Evolutionary conservation across 2,888 invertebrate genomes (phyloP).

Genomic region (Meteorus colon): DNA sequence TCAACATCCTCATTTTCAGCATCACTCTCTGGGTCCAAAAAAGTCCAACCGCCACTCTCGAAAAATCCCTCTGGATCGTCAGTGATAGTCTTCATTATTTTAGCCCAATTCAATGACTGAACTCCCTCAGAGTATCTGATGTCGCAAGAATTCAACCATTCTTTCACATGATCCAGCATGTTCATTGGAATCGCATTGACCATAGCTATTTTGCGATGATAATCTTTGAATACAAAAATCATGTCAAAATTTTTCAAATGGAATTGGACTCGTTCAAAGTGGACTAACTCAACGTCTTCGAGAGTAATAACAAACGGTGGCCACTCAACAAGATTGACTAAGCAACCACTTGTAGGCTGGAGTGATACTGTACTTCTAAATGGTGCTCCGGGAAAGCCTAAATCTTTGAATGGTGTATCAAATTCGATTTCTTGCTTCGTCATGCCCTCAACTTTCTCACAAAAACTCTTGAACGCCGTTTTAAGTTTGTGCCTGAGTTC

Average conservation of each 20-base stretch:
- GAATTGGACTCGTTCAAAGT: constrained; percentile 99
- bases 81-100: constrained; percentile 99
- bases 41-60: constrained; percentile 98
- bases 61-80: constrained; percentile 99
- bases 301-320: constrained; percentile 99
- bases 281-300: constrained; percentile 97
- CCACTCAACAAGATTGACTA: constrained; percentile 98
- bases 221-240: constrained; percentile 99
- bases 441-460: constrained; percentile 95
- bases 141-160: constrained; percentile 98
- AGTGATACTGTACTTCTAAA: constrained; percentile 96
- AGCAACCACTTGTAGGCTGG: constrained; percentile 98
- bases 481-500: constrained; percentile 97
- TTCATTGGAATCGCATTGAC: constrained; percentile 99
- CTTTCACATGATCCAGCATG: constrained; percentile 99
- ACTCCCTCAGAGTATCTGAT: constrained; percentile 98
- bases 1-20: constrained; percentile 79
- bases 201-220: constrained; percentile 94
- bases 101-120: constrained; percentile 98
- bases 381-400: constrained; percentile 98
- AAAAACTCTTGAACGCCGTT: constrained; percentile 98
- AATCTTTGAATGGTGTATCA: constrained; percentile 97
- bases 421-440: constrained; percentile 98
- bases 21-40: constrained; percentile 96
- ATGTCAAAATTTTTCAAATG: constrained; percentile 99